A percentile compares a stretch with the other conserved stretches of the same genome.
phyloP scores from a whole-genome alignment of 2,113 vertebrate genomes.

The Leucoraja erinaceus region DNA sequence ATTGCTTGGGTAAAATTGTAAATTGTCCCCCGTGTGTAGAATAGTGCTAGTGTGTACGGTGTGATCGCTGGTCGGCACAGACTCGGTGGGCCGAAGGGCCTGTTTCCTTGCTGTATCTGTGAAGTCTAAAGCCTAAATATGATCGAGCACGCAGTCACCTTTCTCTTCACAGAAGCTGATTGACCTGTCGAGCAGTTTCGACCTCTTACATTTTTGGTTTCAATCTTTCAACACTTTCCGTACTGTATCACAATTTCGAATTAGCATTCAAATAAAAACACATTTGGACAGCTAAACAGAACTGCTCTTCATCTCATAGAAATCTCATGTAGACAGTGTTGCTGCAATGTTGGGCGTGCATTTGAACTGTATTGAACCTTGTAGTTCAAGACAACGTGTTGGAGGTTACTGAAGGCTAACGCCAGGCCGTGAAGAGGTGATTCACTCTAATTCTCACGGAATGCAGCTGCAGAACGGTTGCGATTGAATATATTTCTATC shows the following conservation, averaged over 20 bases:
- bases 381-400: not conserved
- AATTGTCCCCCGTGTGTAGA: no score
- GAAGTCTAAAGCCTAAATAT: no score
- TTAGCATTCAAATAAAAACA: not conserved
- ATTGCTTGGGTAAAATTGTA: no score
- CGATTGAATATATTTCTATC: not conserved
- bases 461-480: not conserved
- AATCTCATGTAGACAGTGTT: not conserved
- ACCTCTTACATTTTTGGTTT: not conserved
- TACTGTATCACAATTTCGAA: not conserved
- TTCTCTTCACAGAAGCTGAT: not conserved
- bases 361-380: conserved; percentile 8
- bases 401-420: not conserved
- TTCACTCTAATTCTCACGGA: not conserved
- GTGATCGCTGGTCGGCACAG: no score
- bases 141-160: no score
- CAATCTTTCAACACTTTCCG: not conserved
- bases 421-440: not conserved
- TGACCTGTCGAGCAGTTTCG: not conserved
- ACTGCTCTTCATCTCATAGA: not conserved
- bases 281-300: not conserved
- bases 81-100: no score
- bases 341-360: not conserved
- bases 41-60: no score
- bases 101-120: no score